phyloP scores from a whole-genome alignment of 2,797 vertebrate species.

The Macropodus opercularis region DNA sequence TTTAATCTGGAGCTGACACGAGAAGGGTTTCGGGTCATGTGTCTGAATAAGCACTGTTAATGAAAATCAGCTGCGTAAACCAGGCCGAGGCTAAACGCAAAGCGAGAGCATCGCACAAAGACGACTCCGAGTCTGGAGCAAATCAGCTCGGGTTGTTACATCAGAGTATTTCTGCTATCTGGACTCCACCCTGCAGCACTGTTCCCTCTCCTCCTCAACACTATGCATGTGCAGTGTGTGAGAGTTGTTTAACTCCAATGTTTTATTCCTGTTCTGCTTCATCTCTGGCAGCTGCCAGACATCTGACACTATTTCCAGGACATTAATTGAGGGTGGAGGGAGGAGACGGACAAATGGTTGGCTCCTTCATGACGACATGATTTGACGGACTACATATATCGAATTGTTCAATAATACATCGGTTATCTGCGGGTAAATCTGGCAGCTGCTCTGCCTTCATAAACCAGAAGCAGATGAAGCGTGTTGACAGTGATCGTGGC shows the following conservation, averaged over 20 bases:
- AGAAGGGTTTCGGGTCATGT: background rate
- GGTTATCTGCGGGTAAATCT: background rate
- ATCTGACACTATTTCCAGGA: background rate
- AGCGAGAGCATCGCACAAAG: background rate
- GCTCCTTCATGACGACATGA: background rate
- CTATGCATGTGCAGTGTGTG: slow-evolving; percentile 9
- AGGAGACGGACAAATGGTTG: background rate
- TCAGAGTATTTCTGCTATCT: slow-evolving; percentile 52
- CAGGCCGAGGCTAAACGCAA: background rate
- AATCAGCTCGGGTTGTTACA: slow-evolving; percentile 57
- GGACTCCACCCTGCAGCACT: slow-evolving; percentile 62
- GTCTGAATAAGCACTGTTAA: background rate
- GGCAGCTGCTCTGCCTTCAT: slow-evolving; percentile 3
- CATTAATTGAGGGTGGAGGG: background rate
- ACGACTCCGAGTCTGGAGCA: slow-evolving; percentile 42
- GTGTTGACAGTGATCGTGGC: slow-evolving; percentile 1
- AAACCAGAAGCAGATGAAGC: background rate
- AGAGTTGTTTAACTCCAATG: background rate
- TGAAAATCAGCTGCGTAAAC: background rate
- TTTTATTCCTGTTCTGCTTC: slow-evolving; percentile 15
- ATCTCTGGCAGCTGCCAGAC: background rate
- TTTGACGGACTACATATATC: background rate
- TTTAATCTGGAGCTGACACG: background rate
- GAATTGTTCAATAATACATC: slow-evolving; percentile 9
- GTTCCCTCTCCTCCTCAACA: slow-evolving; percentile 31